phyloP scores from a whole-genome alignment of 1,140 invertebrate genomes.

The Cherax quadricarinatus region DNA sequence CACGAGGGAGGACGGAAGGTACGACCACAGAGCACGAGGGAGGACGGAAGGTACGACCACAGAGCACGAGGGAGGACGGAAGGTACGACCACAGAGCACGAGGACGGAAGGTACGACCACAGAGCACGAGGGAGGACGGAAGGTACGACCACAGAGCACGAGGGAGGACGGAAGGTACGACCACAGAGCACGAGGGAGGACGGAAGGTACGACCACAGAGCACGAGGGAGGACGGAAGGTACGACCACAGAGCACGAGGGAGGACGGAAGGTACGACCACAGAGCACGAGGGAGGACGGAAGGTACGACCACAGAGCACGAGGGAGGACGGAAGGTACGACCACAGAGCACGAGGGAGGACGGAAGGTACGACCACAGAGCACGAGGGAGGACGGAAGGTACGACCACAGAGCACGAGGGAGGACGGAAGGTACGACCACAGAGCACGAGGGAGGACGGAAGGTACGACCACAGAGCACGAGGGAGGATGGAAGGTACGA shows the following conservation, averaged over 20 bases:
- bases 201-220: no score
- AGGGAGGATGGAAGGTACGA: neutral
- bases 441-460: neutral
- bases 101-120: no score
- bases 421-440: neutral
- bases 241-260: no score
- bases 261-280: neutral
- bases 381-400: neutral
- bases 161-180: no score
- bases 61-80: neutral
- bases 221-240: no score
- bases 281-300: no score
- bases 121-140: no score
- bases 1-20: neutral
- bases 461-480: neutral
- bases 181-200: no score
- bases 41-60: neutral
- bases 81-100: neutral
- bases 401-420: neutral
- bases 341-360: neutral
- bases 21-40: neutral
- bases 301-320: neutral
- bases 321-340: neutral
- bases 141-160: no score
- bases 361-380: constrained; percentile 8